A percentile compares a stretch with the other conserved stretches of the same genome.
These are phyloP conservation scores for Corythaeola cristata DNA, from an alignment of 2,113 vertebrate species.

Conservation along the genomic window DNA sequence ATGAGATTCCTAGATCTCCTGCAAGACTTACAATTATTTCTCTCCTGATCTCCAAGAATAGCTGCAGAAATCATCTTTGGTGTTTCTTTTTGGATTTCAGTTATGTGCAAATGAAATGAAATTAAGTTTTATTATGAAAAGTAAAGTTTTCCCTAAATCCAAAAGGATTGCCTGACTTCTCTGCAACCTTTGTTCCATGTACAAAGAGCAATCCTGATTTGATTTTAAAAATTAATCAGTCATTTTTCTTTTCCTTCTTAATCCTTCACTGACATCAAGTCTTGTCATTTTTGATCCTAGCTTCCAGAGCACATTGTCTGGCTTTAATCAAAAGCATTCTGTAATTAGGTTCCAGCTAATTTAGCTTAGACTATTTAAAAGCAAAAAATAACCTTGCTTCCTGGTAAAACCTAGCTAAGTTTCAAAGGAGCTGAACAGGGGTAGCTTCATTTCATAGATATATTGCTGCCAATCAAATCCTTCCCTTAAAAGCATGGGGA, in stretches of 20 bases:
- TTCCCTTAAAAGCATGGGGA: background rate
- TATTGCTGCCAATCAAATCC: background rate
- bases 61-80: background rate
- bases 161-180: background rate
- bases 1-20: background rate
- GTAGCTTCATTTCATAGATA: background rate
- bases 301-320: constrained; percentile 29
- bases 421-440: background rate
- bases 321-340: constrained; percentile 53
- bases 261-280: constrained; percentile 17
- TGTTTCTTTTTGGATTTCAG: background rate
- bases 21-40: background rate
- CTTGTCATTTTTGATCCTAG: constrained; percentile 21
- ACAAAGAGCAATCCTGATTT: background rate
- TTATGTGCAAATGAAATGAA: background rate
- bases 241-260: constrained; percentile 14
- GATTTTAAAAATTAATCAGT: constrained; percentile 30
- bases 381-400: background rate
- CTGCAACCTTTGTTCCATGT: background rate
- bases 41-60: background rate
- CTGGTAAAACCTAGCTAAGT: background rate
- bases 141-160: background rate
- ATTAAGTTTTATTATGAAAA: background rate
- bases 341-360: constrained; percentile 61
- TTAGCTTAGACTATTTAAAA: constrained; percentile 36